phyloP scores from a whole-genome alignment of 1,140 invertebrate genomes.

The Dendroctonus ponderosae region DNA sequence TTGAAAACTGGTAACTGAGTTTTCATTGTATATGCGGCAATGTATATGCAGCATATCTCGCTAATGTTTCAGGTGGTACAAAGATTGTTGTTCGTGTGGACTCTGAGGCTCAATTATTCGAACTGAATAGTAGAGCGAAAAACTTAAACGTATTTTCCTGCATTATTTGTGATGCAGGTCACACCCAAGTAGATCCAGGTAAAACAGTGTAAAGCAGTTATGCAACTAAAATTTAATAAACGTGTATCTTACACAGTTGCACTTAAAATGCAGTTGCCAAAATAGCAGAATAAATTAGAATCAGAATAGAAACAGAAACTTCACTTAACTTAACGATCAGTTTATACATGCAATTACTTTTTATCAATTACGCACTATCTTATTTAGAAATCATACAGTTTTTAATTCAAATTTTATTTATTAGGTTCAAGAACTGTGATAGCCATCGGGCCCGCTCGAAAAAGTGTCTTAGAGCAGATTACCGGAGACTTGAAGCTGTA shows the following conservation, averaged over 20 bases:
- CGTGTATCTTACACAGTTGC: too few species aligned
- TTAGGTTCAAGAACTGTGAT: constrained; percentile 75
- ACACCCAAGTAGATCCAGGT: constrained; percentile 84
- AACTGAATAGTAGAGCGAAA: constrained; percentile 67
- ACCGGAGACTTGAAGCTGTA: too few species aligned
- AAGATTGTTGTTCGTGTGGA: constrained; percentile 59
- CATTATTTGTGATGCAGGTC: constrained; percentile 82
- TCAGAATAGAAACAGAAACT: too few species aligned
- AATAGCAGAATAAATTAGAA: too few species aligned
- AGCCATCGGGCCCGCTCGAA: constrained; percentile 83
- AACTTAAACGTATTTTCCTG: constrained; percentile 67
- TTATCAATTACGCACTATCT: background rate
- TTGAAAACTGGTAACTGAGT: constrained; percentile 58
- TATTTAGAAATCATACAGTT: too few species aligned
- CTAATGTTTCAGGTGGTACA: constrained; percentile 44
- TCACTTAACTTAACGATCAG: too few species aligned
- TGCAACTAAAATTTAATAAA: too few species aligned
- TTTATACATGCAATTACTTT: background rate
- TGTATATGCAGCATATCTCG: background rate
- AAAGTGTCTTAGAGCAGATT: constrained; percentile 65
- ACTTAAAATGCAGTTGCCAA: too few species aligned
- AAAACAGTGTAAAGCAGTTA: background rate
- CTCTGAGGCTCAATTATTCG: constrained; percentile 63
- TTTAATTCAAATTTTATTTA: background rate
- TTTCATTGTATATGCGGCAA: constrained; percentile 5